Base-by-base conservation (phyloP, 2,797 vertebrate species). In the Silurus aristotelis region DNA sequence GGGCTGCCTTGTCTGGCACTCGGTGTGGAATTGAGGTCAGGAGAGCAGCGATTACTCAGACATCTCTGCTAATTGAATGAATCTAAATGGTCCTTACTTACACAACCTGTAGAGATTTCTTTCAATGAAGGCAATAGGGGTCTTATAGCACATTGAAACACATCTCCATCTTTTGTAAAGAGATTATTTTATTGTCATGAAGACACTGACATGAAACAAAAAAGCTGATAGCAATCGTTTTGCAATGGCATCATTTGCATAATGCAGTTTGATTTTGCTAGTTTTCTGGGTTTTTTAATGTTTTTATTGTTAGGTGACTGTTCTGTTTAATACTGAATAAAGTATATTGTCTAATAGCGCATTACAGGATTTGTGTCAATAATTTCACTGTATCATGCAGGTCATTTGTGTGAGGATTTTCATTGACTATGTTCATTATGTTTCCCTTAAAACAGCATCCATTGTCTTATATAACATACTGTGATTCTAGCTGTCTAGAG, bases 41-140 rank as follows among this genome's bases (percentile, higher is more conserved):
- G 67, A 63, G 79, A 85, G 25, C 88, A 80, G 79, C 46, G 76
- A 83, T 77, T 87, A 55, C 70, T 86, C 79, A 86, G 88, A 83
- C 83, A 86, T 75, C 79, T 86, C 58, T 9, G 61, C 75, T 87
- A 89, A 89, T 86, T 83, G 80, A 86, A 89, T 85, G 64, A 86
- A 83, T 87, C 52, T 85, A 83, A 86, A 87, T 87, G 58, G 75
- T 63, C 58, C 15, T 64, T 85, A 66, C 63, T 87, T 78, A 82
- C 56, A 83, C 68, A 87, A 77, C 75, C 84, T 83, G 61, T 60
- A 58, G 70, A 61, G n/a, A 71, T 85, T 70, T 76, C 25, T 76
- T 76, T 55, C 43, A 55, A 86, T 25, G 20, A 61, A 76, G 76
- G 3, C 22, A 83, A 19, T 6, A 83, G 9, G 75, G 52, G 17